Percentiles rank a stretch among this genome's conserved stretches.
Evolutionary conservation across 2,113 vertebrate genomes (phyloP).

Genomic region (Periophthalmodon schlosseri): DNA sequence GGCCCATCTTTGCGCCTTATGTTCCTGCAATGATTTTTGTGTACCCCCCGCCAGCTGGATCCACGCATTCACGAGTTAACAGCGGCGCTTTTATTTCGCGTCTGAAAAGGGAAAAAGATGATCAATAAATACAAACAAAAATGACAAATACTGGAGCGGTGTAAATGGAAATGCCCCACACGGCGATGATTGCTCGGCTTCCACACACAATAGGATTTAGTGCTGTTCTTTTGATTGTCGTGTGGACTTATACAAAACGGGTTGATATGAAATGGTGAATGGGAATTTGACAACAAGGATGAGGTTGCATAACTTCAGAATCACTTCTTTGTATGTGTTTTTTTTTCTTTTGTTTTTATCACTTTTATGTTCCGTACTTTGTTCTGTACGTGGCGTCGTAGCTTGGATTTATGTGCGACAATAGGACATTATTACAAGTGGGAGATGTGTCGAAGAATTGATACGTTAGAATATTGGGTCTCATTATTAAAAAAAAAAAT

Average conservation of each 20-base stretch:
- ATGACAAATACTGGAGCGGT: not conserved
- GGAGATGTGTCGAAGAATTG: too few relatives aligned
- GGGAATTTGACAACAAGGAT: not conserved
- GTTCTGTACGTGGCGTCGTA: too few relatives aligned
- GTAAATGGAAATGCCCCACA: not conserved
- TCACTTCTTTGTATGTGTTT: too few relatives aligned
- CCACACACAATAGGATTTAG: not conserved
- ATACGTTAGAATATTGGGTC: too few relatives aligned
- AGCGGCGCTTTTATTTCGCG: not conserved
- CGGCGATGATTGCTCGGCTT: not conserved
- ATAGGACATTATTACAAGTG: too few relatives aligned
- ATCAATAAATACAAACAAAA: conserved; percentile 16
- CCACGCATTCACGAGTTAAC: conserved; percentile 16
- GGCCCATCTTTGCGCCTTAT: conserved; percentile 63
- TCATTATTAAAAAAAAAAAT: too few relatives aligned
- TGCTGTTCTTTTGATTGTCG: not conserved
- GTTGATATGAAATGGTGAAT: not conserved
- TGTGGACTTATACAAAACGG: not conserved
- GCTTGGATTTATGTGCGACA: too few relatives aligned
- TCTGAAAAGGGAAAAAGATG: not conserved
- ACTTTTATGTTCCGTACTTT: too few relatives aligned
- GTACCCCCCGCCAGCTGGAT: conserved; percentile 18
- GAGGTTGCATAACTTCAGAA: not conserved
- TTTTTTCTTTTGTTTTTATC: too few relatives aligned
- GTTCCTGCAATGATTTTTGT: conserved; percentile 42